Base-by-base conservation (phyloP, 2,113 vertebrate species). In the Orcinus orca region DNA sequence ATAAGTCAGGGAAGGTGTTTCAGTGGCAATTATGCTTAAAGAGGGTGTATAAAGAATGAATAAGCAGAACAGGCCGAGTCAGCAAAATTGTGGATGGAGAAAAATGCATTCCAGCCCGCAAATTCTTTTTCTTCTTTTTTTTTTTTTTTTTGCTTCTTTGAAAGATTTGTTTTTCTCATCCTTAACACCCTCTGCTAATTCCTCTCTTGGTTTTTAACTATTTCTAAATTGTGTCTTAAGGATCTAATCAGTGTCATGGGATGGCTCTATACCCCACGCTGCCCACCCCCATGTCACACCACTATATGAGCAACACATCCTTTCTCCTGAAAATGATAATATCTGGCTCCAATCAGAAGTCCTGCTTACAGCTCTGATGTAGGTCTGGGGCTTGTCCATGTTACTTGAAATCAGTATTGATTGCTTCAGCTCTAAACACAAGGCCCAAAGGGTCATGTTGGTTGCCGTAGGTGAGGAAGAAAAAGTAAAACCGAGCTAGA, bases 401-500 rank as follows among this genome's bases (percentile, higher is more conserved):
- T 74, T 93, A 74, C 81, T 84, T 97, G 82, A 36, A 81, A 83
- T 36, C 62, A 8, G 36, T 67, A 82, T 85, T 74, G 80, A 90
- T 95, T 88, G 53, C 5, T 94, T 97, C 55, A 62, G 25, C n/a
- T 96, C 20, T 95, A 80, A 91, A 89, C 10, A 62, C 53, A 93
- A 44, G 91, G 44, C 67, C 20, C 74, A 70, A 87, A 88, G 83
- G 36, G 60, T 81, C 89, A 60, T 88, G 53, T 53, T 97, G 33
- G n/a, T 60, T 93, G 63, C 73, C 81, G 73, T 82, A 60, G 58
- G 74, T 95, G 50, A 82, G 12, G 71, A 68, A 44, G 74, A 84
- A 63, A 74, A 87, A 63, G 29, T 63, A 87, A 90, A 84, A 41
- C 1, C 29, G 71, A 95, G 47, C 71, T 88, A 84, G 93, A 44